These are phyloP conservation scores for Bufotes viridis DNA, from an alignment of 2,797 vertebrate species.

Conservation along the genomic window DNA sequence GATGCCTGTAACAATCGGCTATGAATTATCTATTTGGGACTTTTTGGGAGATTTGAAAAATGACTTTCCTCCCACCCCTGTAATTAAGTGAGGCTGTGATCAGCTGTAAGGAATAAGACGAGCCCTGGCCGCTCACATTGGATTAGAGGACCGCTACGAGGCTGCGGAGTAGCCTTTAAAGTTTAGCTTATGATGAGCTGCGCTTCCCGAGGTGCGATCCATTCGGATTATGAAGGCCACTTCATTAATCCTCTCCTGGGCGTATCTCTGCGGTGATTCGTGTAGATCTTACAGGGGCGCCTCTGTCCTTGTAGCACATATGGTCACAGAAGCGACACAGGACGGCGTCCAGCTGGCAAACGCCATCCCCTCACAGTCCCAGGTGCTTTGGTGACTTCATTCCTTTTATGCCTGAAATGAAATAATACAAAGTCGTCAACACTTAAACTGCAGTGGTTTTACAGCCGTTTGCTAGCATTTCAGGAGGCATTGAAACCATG, in stretches of 20 bases:
- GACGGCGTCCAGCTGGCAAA: background rate
- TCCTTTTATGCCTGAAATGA: background rate
- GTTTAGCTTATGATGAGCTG: background rate
- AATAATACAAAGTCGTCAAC: background rate
- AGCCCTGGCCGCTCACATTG: slow-evolving; percentile 21
- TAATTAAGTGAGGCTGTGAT: slow-evolving; percentile 38
- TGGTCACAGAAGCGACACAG: background rate
- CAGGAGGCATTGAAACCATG: background rate
- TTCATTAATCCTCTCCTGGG: background rate
- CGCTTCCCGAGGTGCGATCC: background rate
- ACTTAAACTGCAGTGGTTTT: background rate
- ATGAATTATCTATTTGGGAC: slow-evolving; percentile 57
- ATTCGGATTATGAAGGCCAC: background rate
- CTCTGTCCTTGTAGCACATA: background rate
- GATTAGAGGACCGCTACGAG: slow-evolving; percentile 33
- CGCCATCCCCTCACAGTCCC: background rate
- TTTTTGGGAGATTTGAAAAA: slow-evolving; percentile 59
- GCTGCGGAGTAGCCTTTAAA: background rate
- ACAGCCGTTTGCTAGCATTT: too few relatives aligned
- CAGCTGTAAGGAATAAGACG: slow-evolving; percentile 37
- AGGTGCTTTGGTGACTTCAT: background rate
- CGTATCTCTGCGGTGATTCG: background rate
- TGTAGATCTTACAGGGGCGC: background rate
- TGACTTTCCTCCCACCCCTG: slow-evolving; percentile 26
- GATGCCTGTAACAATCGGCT: slow-evolving; percentile 59